Evolutionary conservation across 2,888 invertebrate genomes (phyloP).

Genomic region (Julus scandinavius): DNA sequence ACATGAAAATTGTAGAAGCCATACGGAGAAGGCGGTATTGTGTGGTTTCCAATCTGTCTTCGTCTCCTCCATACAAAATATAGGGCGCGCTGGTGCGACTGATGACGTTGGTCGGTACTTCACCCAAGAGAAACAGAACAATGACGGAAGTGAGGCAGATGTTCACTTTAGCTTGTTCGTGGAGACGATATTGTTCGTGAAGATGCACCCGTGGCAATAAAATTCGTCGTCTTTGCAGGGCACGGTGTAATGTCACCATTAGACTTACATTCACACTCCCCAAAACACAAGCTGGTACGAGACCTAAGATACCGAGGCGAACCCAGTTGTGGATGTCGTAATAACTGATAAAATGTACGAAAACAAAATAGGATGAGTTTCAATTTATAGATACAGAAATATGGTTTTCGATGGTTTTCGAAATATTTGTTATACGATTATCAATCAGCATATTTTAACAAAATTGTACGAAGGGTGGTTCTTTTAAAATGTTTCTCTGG

Average conservation of each 20-base stretch:
- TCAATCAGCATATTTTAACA: too few relatives aligned
- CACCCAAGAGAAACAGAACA: conserved; percentile 30
- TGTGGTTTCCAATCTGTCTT: background rate
- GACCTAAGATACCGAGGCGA: conserved; percentile 36
- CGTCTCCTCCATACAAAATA: conserved; percentile 17
- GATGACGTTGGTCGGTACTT: conserved; percentile 22
- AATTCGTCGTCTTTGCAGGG: background rate
- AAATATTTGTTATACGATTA: too few relatives aligned
- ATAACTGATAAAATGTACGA: background rate
- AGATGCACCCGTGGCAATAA: background rate
- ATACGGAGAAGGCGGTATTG: conserved; percentile 50
- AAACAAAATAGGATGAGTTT: background rate
- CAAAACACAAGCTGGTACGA: background rate
- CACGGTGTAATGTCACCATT: conserved; percentile 31
- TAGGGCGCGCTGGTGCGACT: conserved; percentile 55
- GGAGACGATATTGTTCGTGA: conserved; percentile 48
- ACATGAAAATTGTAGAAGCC: conserved; percentile 36
- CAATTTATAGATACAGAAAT: background rate
- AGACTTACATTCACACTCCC: background rate
- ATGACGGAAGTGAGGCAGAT: background rate
- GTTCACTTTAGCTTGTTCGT: conserved; percentile 12
- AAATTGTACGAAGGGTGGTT: too few relatives aligned
- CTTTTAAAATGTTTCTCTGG: too few relatives aligned
- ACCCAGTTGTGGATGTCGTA: conserved; percentile 40
- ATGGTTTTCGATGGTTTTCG: too few relatives aligned